phyloP scores from a whole-genome alignment of 23 tunicate species.

The Oikopleura albicans region DNA sequence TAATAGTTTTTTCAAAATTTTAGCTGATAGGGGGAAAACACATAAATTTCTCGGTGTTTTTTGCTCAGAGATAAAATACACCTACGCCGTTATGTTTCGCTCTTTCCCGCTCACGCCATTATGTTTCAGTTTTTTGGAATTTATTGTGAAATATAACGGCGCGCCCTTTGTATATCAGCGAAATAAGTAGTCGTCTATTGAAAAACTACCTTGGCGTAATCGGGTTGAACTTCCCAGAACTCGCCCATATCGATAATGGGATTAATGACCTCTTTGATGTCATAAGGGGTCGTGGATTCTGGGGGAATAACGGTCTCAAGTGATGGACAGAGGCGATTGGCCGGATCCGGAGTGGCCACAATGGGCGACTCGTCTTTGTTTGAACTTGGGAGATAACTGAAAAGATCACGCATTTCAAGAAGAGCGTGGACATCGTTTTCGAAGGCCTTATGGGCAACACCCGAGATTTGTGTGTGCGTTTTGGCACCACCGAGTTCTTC shows the following conservation, averaged over 20 bases:
- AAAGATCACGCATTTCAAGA: constrained; percentile 57
- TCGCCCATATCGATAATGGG: constrained; percentile 24
- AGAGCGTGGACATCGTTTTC: constrained; percentile 89
- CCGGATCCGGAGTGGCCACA: constrained; percentile 34
- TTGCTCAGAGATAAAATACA: no score
- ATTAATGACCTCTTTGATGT: constrained; percentile 54
- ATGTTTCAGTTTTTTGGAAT: no score
- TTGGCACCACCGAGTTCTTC: constrained; percentile 98
- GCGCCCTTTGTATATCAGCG: no score
- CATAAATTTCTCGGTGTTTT: no score
- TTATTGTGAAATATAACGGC: no score
- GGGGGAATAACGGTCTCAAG: constrained; percentile 54
- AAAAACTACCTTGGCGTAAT: no score
- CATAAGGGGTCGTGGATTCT: constrained; percentile 73
- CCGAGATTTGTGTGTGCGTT: constrained; percentile 81
- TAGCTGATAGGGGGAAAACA: no score
- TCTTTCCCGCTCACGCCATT: no score
- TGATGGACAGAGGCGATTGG: constrained; percentile 51
- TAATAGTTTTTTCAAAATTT: constrained; percentile 35
- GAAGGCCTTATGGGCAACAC: constrained; percentile 92
- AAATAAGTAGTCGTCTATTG: no score
- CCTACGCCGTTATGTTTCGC: not conserved
- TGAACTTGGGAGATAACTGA: constrained; percentile 72
- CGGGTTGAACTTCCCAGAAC: not conserved
- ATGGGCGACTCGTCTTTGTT: constrained; percentile 52